A percentile compares a stretch with the other conserved stretches of the same genome.
Evolutionary conservation across 2,888 invertebrate genomes (phyloP).

Genomic region (Lasioglossum pauxillum): DNA sequence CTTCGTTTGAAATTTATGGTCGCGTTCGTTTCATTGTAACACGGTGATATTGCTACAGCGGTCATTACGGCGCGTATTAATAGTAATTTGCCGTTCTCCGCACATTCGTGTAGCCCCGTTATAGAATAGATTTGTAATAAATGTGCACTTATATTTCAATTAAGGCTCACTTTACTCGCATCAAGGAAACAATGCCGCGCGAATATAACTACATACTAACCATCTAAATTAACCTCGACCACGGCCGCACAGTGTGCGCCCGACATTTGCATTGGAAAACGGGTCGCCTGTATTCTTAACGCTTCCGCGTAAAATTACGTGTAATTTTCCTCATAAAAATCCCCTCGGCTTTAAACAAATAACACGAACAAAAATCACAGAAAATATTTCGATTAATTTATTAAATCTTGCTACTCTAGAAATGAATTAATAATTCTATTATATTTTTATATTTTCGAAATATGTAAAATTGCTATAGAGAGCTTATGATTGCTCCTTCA

Average conservation of each 20-base stretch:
- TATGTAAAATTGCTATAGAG: neutral
- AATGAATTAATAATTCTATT: neutral
- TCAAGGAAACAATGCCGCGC: constrained; percentile 53
- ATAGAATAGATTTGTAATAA: constrained; percentile 54
- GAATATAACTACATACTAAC: constrained; percentile 39
- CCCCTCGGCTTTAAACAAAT: neutral
- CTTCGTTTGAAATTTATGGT: constrained; percentile 21
- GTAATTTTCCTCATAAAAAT: constrained; percentile 5
- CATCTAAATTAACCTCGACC: constrained; percentile 43
- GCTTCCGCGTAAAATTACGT: constrained; percentile 24
- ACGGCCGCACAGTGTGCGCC: constrained; percentile 25
- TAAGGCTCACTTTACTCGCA: constrained; percentile 52
- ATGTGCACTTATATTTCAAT: constrained; percentile 59
- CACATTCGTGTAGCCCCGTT: constrained; percentile 41
- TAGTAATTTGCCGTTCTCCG: constrained; percentile 44
- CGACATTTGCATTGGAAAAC: constrained; percentile 50
- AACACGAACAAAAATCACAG: neutral
- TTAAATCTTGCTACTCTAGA: neutral
- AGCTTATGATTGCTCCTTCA: neutral
- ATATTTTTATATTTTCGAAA: neutral
- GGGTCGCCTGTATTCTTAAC: constrained; percentile 33
- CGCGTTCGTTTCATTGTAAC: constrained; percentile 22
- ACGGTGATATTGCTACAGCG: constrained; percentile 26
- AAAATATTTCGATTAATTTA: neutral
- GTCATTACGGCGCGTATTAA: constrained; percentile 50